These are phyloP conservation scores for Pseudanteris insignis DNA, from an alignment of 2,888 invertebrate genomes.

Conservation along the genomic window DNA sequence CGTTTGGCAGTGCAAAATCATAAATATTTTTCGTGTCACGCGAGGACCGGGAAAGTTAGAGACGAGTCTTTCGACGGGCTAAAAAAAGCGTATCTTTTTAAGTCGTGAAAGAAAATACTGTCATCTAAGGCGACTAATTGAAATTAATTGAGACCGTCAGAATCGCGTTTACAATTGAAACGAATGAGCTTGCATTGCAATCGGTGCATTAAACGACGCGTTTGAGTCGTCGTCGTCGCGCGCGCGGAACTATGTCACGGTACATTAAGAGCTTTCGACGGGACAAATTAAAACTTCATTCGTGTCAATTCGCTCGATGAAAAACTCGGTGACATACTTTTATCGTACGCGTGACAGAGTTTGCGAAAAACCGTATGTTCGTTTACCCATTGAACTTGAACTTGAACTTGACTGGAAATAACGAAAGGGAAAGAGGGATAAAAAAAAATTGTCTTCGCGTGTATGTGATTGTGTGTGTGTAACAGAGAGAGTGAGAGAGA, in stretches of 20 bases:
- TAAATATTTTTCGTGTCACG: too few relatives aligned
- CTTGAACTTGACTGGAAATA: constrained; percentile 36
- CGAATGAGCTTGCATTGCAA: constrained; percentile 21
- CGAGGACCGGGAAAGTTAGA: too few relatives aligned
- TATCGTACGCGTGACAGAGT: too few relatives aligned
- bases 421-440: constrained; percentile 10
- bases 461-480: too few relatives aligned
- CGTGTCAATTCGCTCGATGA: constrained; percentile 23
- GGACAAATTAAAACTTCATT: constrained; percentile 28
- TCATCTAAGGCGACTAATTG: constrained; percentile 8
- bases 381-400: constrained; percentile 22
- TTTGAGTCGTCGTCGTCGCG: constrained; percentile 13
- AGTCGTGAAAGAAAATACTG: not conserved
- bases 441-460: too few relatives aligned
- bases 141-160: constrained; percentile 21
- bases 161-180: constrained; percentile 22
- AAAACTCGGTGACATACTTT: constrained; percentile 24
- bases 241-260: constrained; percentile 24
- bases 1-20: too few relatives aligned
- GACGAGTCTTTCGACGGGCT: too few relatives aligned
- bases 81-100: not conserved
- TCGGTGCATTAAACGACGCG: constrained; percentile 19
- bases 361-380: too few relatives aligned
- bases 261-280: constrained; percentile 22
- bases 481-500: too few relatives aligned